Evolutionary conservation across 2,113 vertebrate genomes (phyloP).

Genomic region (Tachycineta bicolor): DNA sequence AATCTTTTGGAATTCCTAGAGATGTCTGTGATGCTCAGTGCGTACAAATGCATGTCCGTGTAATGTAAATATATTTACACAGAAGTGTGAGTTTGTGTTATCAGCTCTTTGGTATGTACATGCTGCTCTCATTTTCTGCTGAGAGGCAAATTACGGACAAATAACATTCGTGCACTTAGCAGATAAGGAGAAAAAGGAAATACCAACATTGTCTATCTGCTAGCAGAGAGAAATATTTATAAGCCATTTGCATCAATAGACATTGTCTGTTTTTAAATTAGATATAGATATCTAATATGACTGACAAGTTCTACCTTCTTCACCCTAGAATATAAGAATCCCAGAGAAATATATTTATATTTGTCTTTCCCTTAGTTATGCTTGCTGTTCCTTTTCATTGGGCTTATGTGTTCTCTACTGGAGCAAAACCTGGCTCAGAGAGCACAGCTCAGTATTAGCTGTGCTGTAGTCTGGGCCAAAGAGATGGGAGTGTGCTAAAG

Average conservation of each 20-base stretch:
- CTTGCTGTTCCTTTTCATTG: not conserved
- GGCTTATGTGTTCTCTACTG: not conserved
- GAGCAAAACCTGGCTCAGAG: not conserved
- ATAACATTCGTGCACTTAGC: not conserved
- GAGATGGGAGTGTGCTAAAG: accelerated
- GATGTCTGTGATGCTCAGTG: not conserved
- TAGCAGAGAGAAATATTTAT: not conserved
- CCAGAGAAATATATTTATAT: not conserved
- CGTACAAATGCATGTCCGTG: not conserved
- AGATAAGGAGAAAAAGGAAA: not conserved
- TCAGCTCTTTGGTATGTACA: not conserved
- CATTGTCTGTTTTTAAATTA: not conserved
- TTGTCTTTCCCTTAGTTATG: not conserved
- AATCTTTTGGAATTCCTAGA: not conserved
- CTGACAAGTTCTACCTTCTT: not conserved
- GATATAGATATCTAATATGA: not conserved
- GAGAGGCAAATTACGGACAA: not conserved
- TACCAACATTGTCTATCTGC: not conserved
- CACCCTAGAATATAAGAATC: not conserved
- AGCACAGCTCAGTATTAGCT: not conserved
- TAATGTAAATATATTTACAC: not conserved
- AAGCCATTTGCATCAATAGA: not conserved
- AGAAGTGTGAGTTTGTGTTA: not conserved
- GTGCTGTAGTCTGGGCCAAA: not conserved
- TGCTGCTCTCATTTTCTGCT: not conserved